Evolutionary conservation across 2,113 vertebrate species (phyloP), one percentile per base, ranked within the genome.

Genomic region (Alethe diademata): DNA sequence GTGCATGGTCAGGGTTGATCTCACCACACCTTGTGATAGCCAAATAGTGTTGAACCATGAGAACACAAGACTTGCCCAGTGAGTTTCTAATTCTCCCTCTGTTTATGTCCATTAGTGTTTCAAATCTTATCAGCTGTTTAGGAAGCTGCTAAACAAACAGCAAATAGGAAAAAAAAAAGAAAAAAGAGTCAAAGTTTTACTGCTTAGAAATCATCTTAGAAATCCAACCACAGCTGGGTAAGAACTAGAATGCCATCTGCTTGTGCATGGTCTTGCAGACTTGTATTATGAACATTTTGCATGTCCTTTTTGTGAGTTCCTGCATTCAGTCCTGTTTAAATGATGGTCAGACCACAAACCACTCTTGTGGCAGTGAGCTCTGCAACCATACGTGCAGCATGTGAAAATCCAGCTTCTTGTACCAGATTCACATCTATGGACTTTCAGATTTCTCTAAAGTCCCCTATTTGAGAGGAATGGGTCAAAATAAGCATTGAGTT

Each of bases 11-110:
- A 48, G 40, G 19, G 9, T 2, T 33, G 35, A 69, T 58, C 24
- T 53, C 50, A 73, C 9, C 22, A 57, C 0, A 0, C 4, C 13
- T 35, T 35, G 28, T 36, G 50, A 31, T 17, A 42, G 15, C 3
- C 40, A 79, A 35, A 28, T 3, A 38, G 1, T 28, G 5, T 33
- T 43, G 17, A 14, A 60, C 6, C 1, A 1, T 19, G 48, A 36
- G 36, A 70, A 70, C 23, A 40, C 2, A 80, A 5, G 14, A 19
- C 8, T 35, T 64, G 5, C 8, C 11, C 43, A 51, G 22, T 51
- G 33, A 93, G 12, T 47, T 72, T 79, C 36, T 43, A 56, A 40
- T 61, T 31, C 17, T 58, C 11, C 8, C 10, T 74, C 43, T 74
- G 8, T 9, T 54, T 24, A 5, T 67, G 47, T 26, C 35, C 1